Conservation (phyloP, 35 echinoderm and acorn worm species). For the Apostichopus parvimensis region DNA sequence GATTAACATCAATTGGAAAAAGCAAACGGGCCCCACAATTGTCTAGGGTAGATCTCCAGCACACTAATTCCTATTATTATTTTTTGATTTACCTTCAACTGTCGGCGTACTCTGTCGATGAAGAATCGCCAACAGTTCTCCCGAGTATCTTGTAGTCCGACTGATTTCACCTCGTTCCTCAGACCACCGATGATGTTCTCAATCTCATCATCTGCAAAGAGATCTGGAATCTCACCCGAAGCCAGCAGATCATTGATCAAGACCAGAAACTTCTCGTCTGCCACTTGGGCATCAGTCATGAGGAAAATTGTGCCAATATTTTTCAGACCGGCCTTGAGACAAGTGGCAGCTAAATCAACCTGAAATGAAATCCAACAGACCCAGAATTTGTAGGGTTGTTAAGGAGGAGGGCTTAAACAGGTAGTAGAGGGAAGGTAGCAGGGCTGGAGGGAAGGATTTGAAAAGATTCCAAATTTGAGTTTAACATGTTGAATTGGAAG, state of each 20-base stretch:
- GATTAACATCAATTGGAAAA: too few relatives aligned
- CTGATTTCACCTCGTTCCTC: slow-evolving; percentile 91
- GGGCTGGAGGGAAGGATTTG: too few relatives aligned
- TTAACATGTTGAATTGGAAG: too few relatives aligned
- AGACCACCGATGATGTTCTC: slow-evolving; percentile 96
- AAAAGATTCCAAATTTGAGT: too few relatives aligned
- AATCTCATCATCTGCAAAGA: slow-evolving; percentile 89
- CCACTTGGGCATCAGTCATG: slow-evolving; percentile 98
- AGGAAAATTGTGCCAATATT: slow-evolving; percentile 94
- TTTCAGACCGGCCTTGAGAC: slow-evolving; percentile 90
- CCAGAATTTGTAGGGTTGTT: too few relatives aligned
- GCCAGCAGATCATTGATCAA: slow-evolving; percentile 97
- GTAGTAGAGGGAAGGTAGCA: too few relatives aligned
- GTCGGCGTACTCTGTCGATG: slow-evolving; percentile 84
- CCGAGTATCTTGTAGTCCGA: slow-evolving; percentile 81
- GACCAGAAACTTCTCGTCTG: slow-evolving; percentile 94
- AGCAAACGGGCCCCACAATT: too few relatives aligned
- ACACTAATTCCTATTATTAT: too few relatives aligned
- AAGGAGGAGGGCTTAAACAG: too few relatives aligned
- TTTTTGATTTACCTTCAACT: slow-evolving; percentile 74
- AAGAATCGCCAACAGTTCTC: slow-evolving; percentile 99
- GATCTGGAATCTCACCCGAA: slow-evolving; percentile 94
- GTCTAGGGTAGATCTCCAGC: too few relatives aligned
- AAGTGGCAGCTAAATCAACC: slow-evolving; percentile 79
- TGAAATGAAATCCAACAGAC: slow-evolving; percentile 38